phyloP scores from a whole-genome alignment of 2,888 invertebrate species.

The Homarus gammarus region DNA sequence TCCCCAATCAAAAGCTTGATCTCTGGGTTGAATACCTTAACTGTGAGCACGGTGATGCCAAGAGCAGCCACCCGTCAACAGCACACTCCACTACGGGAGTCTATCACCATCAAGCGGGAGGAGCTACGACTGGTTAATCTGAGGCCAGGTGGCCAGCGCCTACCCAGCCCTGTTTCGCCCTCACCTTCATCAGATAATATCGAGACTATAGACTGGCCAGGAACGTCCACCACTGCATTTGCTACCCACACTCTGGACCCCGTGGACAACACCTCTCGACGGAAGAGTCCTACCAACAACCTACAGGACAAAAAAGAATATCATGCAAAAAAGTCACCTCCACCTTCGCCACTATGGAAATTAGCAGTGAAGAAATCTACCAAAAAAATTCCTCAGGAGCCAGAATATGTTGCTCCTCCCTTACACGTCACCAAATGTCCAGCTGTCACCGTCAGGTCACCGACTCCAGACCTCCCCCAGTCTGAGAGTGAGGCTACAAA shows the following conservation, averaged over 20 bases:
- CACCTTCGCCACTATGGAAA: not conserved
- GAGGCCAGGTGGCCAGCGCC: slow-evolving; percentile 47
- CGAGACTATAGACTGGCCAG: slow-evolving; percentile 51
- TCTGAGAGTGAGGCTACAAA: not conserved
- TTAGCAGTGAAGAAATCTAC: not conserved
- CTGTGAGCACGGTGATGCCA: slow-evolving; percentile 35
- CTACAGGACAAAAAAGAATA: not conserved
- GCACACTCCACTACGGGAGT: slow-evolving; percentile 21
- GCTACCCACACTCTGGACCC: not conserved
- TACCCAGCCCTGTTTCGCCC: slow-evolving; percentile 37
- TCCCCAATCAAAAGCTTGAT: slow-evolving; percentile 49
- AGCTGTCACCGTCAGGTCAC: not conserved
- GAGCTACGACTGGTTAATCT: slow-evolving; percentile 51
- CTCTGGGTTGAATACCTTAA: slow-evolving; percentile 36
- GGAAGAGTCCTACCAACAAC: not conserved
- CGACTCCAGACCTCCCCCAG: not conserved
- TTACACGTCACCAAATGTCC: slow-evolving; percentile 14
- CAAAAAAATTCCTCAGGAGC: slow-evolving; percentile 36
- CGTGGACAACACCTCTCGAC: no score
- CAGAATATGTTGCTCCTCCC: slow-evolving; percentile 36
- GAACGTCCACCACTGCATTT: not conserved
- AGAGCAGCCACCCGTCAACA: slow-evolving; percentile 24
- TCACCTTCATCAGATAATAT: slow-evolving; percentile 35
- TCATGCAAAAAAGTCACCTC: not conserved
- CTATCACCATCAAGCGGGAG: slow-evolving; percentile 50